Conservation (phyloP, 2,888 invertebrate species). For the Tolmerus cingulatus region DNA sequence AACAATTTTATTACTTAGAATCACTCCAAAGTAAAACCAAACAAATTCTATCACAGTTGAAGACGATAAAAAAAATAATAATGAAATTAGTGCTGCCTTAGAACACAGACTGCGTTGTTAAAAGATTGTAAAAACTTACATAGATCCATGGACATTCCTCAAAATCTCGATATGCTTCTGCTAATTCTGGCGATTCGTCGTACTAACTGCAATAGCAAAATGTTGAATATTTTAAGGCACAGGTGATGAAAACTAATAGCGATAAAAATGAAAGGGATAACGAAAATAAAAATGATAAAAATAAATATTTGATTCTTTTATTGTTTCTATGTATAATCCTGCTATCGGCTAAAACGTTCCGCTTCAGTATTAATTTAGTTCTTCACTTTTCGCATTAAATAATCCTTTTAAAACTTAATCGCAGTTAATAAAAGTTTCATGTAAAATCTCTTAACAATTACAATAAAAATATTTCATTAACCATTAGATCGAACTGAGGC, state of each 20-base stretch:
- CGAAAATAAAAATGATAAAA: slow-evolving; percentile 29
- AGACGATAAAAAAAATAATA: neutral
- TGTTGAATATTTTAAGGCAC: neutral
- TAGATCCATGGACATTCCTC: neutral
- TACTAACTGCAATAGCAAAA: neutral
- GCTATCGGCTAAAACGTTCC: neutral
- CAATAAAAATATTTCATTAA: slow-evolving; percentile 35
- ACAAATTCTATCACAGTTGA: neutral
- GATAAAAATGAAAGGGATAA: slow-evolving; percentile 5
- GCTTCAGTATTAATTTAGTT: slow-evolving; percentile 25
- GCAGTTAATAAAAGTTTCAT: slow-evolving; percentile 37
- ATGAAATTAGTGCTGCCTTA: neutral
- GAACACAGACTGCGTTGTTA: neutral
- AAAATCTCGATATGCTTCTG: neutral
- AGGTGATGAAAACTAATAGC: neutral
- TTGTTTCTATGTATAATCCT: slow-evolving; percentile 43
- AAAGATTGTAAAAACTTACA: neutral
- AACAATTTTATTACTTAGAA: neutral
- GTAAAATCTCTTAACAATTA: slow-evolving; percentile 40
- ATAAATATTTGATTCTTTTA: slow-evolving; percentile 44
- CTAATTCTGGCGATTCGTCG: neutral
- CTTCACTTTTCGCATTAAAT: slow-evolving; percentile 3
- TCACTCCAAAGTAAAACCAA: neutral
- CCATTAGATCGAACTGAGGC: slow-evolving; percentile 27
- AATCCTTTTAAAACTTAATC: slow-evolving; percentile 29